phyloP scores from a whole-genome alignment of 2,113 vertebrate species.

The Lepus timidus region DNA sequence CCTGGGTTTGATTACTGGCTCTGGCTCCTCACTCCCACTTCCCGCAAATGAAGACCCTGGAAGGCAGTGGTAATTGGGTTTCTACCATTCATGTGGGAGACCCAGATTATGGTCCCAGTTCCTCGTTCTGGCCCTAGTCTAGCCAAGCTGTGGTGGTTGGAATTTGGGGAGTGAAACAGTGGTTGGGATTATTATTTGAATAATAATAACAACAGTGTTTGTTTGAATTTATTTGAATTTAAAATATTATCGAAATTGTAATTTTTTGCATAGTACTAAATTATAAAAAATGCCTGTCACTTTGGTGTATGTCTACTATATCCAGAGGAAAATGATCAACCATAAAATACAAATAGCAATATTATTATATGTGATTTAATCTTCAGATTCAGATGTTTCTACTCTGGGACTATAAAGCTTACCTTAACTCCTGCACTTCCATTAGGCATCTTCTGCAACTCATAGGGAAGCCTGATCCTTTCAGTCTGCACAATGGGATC shows the following conservation, averaged over 20 bases:
- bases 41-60: too few relatives aligned
- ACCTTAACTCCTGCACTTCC: conserved; percentile 96
- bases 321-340: neutral
- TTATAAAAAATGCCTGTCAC: neutral
- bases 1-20: too few relatives aligned
- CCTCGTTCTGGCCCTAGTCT: too few relatives aligned
- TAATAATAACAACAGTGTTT: too few relatives aligned
- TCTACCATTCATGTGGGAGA: too few relatives aligned
- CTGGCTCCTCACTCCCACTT: too few relatives aligned
- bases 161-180: too few relatives aligned
- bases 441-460: conserved; percentile 94
- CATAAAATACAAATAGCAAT: neutral
- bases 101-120: too few relatives aligned
- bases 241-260: conserved; percentile 15
- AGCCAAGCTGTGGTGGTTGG: too few relatives aligned
- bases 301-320: neutral
- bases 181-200: too few relatives aligned
- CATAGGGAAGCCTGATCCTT: conserved; percentile 94
- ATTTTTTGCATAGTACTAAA: conserved; percentile 34
- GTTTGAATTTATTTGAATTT: neutral
- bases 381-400: neutral
- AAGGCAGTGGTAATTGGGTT: too few relatives aligned
- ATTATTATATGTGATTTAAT: neutral
- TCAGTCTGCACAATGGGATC: conserved; percentile 95
- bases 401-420: conserved; percentile 45